phyloP scores from a whole-genome alignment of 1,140 invertebrate genomes.

The Wasmannia auropunctata region DNA sequence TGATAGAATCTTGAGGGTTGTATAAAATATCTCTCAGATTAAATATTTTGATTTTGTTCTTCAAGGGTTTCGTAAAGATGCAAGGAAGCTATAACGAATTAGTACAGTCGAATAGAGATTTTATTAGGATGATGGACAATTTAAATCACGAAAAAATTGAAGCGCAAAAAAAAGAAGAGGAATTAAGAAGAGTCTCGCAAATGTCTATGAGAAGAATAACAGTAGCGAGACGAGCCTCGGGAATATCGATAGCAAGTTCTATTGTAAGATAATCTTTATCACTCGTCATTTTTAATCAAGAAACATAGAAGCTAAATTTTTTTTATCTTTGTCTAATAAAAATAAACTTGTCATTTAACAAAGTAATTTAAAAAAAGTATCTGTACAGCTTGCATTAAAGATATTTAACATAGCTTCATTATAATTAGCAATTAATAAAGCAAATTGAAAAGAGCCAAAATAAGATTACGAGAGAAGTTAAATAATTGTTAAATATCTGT shows the following conservation, averaged over 20 bases:
- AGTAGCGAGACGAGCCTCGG: not conserved
- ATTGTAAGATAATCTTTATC: not conserved
- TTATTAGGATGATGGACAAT: conserved; percentile 78
- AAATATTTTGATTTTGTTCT: conserved; percentile 3
- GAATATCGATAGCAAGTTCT: not conserved
- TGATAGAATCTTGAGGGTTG: not conserved
- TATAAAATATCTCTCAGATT: not conserved
- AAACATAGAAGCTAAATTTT: not conserved
- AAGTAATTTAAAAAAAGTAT: not conserved
- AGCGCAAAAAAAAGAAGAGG: conserved; percentile 76
- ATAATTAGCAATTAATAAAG: not conserved
- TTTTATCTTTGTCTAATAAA: not conserved
- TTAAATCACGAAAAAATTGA: conserved; percentile 69
- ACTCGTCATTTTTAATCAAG: not conserved
- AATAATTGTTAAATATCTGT: not conserved
- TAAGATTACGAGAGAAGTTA: not conserved
- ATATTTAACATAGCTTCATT: not conserved
- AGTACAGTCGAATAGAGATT: conserved; percentile 85
- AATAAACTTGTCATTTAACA: not conserved
- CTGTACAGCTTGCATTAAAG: not conserved
- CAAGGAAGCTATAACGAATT: conserved; percentile 87
- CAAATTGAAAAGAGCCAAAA: not conserved
- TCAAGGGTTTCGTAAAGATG: conserved; percentile 86
- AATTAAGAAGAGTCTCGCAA: conserved; percentile 9
- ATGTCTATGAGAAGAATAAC: not conserved